These are phyloP conservation scores for Anthopleura sola DNA, from an alignment of 64 coral and sea anemone genomes.

Conservation along the genomic window DNA sequence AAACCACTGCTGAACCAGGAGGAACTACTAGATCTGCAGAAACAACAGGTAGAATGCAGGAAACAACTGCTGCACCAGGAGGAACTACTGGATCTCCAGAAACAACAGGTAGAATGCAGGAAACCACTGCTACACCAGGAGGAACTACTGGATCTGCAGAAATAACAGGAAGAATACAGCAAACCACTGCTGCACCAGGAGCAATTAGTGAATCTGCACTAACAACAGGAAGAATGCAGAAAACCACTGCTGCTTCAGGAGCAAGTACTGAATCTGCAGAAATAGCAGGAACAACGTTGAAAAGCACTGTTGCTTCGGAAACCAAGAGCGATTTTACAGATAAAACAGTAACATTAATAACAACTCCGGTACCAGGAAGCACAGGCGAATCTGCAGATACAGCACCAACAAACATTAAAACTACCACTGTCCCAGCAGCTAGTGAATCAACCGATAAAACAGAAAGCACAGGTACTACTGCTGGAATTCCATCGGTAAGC, in stretches of 20 bases:
- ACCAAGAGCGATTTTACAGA: too few species aligned
- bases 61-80: slow-evolving; percentile 1
- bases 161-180: not conserved
- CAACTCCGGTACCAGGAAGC: too few species aligned
- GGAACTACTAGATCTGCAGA: not conserved
- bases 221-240: not conserved
- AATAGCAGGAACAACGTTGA: not conserved
- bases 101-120: not conserved
- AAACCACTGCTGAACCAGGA: not conserved
- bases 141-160: not conserved
- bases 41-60: not conserved
- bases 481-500: not conserved
- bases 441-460: too few species aligned
- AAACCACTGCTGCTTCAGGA: not conserved
- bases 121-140: not conserved
- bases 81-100: not conserved
- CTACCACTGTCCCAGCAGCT: not conserved
- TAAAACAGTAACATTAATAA: too few species aligned
- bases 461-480: not conserved
- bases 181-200: not conserved
- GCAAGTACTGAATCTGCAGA: not conserved
- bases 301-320: too few species aligned
- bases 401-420: not conserved
- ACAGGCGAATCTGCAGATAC: not conserved
- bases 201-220: not conserved